A percentile compares a stretch with the other conserved stretches of the same genome.
Evolutionary conservation across 37 sponge, comb jelly and placozoan genomes (phyloP).

Genomic region (Crambe crambe): DNA sequence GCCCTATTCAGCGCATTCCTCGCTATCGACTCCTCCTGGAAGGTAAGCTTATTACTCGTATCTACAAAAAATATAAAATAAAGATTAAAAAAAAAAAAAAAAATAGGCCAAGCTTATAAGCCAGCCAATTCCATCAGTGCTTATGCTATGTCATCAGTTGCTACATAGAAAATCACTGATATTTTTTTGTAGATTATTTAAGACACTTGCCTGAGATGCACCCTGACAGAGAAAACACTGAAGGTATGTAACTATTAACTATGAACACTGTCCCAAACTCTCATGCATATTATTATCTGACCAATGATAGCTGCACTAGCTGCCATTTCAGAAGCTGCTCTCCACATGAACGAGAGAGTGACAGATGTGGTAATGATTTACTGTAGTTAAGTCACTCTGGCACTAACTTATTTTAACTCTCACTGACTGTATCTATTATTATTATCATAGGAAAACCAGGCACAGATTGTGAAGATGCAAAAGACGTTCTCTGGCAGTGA

Average conservation of each 20-base stretch:
- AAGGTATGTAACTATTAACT: conserved; percentile 47
- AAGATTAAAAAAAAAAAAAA: too few species aligned
- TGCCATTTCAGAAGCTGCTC: conserved; percentile 68
- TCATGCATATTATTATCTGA: neutral
- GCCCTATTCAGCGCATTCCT: conserved; percentile 75
- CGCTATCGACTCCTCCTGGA: conserved; percentile 64
- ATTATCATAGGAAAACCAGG: conserved; percentile 53
- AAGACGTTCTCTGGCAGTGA: conserved; percentile 38
- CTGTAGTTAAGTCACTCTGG: neutral
- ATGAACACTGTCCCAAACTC: neutral
- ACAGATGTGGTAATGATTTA: conserved; percentile 68
- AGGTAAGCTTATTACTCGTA: too few species aligned
- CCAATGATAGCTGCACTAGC: conserved; percentile 53
- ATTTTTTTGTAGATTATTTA: conserved; percentile 40
- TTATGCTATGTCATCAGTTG: too few species aligned
- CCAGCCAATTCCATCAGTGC: too few species aligned
- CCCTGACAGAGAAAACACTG: conserved; percentile 43
- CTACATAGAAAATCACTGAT: neutral
- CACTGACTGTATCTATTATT: neutral
- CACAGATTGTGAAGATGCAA: conserved; percentile 42
- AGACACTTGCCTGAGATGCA: conserved; percentile 54
- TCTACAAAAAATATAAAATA: too few species aligned
- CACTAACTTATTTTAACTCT: neutral
- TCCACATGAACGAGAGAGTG: conserved; percentile 70
- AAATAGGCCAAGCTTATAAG: too few species aligned